A percentile compares a stretch with the other conserved stretches of the same genome.
Evolutionary conservation across 2,797 vertebrate genomes (phyloP).

Genomic region (Furcifer pardalis): DNA sequence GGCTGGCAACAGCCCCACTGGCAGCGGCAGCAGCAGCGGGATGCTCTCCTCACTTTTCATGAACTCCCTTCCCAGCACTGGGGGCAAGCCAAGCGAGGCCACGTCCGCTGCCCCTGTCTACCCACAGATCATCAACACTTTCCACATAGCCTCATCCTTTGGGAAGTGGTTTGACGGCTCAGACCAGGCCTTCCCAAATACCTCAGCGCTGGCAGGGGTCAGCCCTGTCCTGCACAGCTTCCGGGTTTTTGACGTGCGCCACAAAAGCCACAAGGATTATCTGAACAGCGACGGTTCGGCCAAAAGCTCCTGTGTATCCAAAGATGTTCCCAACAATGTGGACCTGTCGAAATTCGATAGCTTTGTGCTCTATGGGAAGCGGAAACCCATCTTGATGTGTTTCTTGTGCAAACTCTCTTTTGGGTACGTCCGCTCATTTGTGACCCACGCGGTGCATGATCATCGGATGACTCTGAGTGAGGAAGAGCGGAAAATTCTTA

Average conservation of each 20-base stretch:
- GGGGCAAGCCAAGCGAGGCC: conserved; percentile 85
- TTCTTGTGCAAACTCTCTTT: conserved; percentile 99
- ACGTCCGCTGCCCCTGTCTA: conserved; percentile 86
- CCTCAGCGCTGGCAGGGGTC: conserved; percentile 97
- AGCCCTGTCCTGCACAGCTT: conserved; percentile 99
- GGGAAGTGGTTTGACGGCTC: conserved; percentile 99
- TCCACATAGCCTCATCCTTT: conserved; percentile 99
- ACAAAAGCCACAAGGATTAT: conserved; percentile 99
- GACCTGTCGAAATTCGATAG: conserved; percentile 99
- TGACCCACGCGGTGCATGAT: conserved; percentile 98
- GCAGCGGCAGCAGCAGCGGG: conserved; percentile 63
- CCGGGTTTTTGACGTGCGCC: conserved; percentile 99
- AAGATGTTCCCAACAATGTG: conserved; percentile 99
- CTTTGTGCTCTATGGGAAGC: conserved; percentile 97
- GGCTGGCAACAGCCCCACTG: conserved; percentile 39
- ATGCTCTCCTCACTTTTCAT: conserved; percentile 82
- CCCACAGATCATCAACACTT: conserved; percentile 99
- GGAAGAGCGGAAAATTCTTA: conserved; percentile 95
- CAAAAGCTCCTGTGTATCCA: conserved; percentile 99
- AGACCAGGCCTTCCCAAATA: conserved; percentile 99
- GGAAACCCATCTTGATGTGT: conserved; percentile 99
- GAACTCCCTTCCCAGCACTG: conserved; percentile 85
- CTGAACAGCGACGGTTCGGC: conserved; percentile 99
- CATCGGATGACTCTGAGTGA: conserved; percentile 99
- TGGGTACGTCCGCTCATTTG: conserved; percentile 96